Conservation (phyloP, 1,140 invertebrate species). For the Parapsyche elsis region DNA sequence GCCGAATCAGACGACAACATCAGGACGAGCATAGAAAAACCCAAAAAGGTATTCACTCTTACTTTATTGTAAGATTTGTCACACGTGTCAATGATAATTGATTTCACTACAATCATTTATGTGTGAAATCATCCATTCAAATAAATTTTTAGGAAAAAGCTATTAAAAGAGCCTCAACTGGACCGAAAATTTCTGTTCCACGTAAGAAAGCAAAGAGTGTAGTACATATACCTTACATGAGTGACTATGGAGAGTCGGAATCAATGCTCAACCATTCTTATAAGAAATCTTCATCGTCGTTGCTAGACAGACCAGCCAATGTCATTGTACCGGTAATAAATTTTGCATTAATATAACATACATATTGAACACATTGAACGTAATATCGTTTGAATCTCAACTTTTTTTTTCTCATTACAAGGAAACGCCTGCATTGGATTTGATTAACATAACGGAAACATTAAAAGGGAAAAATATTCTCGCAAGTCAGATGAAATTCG, state of each 20-base stretch:
- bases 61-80: slow-evolving; percentile 1
- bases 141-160: slow-evolving; percentile 26
- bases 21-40: slow-evolving; percentile 61
- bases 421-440: slow-evolving; percentile 80
- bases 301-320: slow-evolving; percentile 75
- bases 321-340: slow-evolving; percentile 76
- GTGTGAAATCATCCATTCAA: background rate
- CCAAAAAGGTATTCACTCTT: slow-evolving; percentile 60
- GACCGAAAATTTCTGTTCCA: slow-evolving; percentile 43
- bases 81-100: background rate
- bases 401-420: slow-evolving; percentile 61
- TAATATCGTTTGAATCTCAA: background rate
- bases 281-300: slow-evolving; percentile 67
- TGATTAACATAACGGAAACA: slow-evolving; percentile 81
- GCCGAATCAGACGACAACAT: slow-evolving; percentile 64
- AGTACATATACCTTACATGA: slow-evolving; percentile 59
- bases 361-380: background rate
- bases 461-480: slow-evolving; percentile 88
- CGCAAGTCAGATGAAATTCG: slow-evolving; percentile 89
- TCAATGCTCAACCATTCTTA: slow-evolving; percentile 69
- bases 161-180: slow-evolving; percentile 43
- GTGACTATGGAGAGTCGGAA: slow-evolving; percentile 58
- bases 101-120: no score
- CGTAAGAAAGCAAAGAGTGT: slow-evolving; percentile 62
- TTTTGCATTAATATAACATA: no score